Evolutionary conservation across 2,113 vertebrate species (phyloP), one percentile per base, ranked within the genome.

Genomic region (Spea bombifrons): DNA sequence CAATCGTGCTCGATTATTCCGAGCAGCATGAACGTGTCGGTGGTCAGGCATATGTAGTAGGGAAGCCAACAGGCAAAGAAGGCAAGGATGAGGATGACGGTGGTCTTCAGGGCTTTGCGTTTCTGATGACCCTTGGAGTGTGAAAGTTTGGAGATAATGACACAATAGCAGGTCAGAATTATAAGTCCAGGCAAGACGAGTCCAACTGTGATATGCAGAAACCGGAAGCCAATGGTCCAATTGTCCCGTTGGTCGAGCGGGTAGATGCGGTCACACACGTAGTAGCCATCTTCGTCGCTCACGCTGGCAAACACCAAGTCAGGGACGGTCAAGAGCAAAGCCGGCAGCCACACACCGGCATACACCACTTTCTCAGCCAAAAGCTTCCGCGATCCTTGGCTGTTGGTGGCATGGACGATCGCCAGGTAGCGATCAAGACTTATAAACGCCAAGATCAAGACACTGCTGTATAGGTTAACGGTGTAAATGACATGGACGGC

Each of bases 61-160:
- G 97, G 97, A 66, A 99, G 89, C 97, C 96, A 99, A 89, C 97
- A 99, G 81, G 88, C 87, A 70, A 98, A 99, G 86, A 99, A 99
- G 73, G 96, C 94, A 0, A 99, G 71, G 78, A 99, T 97, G 59
- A 99, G 95, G 85, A 99, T 97, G 79, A 99, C 88, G 0, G 97
- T 99, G 52, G 96, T 99, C 89, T 98, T 99, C 84, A 99, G 87
- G 0, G 96, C 97, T 86, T 96, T 99, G 86, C 92, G 94, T 83
- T 99, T 99, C 88, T 95, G 93, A 81, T 96, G 93, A 64, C 94
- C 95, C 83, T 95, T 98, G 59, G 94, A 87, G 45, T 94, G 95
- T 0, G 97, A 97, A 75, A 99, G 88, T 85, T 91, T 97, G 52
- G 91, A 90, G 75, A 99, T 99, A 84, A 99, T 98, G 80, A 99